Percentiles rank a stretch among this genome's conserved stretches.
Conservation (phyloP, 2,797 vertebrate species). For the Loris lydekkerianus region DNA sequence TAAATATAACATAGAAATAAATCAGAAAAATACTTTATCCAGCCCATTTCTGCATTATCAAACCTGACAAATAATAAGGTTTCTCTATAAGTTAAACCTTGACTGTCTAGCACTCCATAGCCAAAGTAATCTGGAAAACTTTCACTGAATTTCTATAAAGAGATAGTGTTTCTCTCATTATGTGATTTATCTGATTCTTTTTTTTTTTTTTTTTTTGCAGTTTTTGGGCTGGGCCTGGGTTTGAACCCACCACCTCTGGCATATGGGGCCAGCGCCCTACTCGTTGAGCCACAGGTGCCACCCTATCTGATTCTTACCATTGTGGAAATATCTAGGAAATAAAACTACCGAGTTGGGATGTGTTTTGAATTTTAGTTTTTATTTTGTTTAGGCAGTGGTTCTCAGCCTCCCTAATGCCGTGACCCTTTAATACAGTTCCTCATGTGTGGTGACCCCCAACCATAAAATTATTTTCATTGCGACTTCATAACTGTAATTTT, state of each 20-base stretch:
- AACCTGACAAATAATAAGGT: neutral
- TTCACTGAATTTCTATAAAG: neutral
- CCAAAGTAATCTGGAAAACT: neutral
- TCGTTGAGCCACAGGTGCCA: no score
- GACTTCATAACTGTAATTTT: no score
- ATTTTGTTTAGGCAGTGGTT: neutral
- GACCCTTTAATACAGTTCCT: no score
- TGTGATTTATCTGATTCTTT: neutral
- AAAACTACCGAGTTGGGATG: neutral
- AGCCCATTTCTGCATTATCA: neutral
- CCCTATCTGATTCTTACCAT: neutral
- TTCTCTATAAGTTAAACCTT: neutral
- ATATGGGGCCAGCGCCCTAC: no score
- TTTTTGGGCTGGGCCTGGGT: no score
- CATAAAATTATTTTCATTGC: no score
- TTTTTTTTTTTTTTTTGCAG: no score
- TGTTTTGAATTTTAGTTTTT: slow-evolving; percentile 56
- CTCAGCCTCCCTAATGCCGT: no score
- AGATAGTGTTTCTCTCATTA: neutral
- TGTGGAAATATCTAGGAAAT: neutral
- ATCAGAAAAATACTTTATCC: neutral
- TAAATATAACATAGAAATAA: slow-evolving; percentile 47
- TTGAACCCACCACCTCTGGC: no score
- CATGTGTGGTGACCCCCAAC: neutral
- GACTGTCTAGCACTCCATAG: neutral